Evolutionary conservation across 2,888 invertebrate species (phyloP).

Genomic region (Griposia aprilina): DNA sequence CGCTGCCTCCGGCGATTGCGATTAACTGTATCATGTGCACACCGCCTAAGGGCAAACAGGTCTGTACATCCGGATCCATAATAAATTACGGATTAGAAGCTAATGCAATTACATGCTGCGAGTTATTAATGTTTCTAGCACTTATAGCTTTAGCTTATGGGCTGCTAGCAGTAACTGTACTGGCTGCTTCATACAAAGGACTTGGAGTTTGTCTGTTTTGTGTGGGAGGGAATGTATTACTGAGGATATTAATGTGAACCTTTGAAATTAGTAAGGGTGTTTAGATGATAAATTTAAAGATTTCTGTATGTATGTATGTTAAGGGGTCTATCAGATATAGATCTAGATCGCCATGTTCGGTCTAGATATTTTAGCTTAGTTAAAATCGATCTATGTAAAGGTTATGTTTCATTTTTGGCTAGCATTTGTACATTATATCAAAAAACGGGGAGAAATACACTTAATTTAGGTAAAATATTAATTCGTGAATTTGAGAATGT

Average conservation of each 20-base stretch:
- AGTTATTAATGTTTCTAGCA: constrained; percentile 66
- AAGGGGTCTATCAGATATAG: background rate
- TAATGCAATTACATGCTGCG: constrained; percentile 66
- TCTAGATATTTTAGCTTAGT: background rate
- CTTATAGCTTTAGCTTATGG: constrained; percentile 51
- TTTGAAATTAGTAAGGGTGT: background rate
- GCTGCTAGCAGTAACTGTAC: constrained; percentile 44
- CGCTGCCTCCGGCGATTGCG: constrained; percentile 18
- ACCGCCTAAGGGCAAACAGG: constrained; percentile 48
- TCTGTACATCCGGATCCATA: constrained; percentile 59
- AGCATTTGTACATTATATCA: no score
- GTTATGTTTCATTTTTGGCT: no score
- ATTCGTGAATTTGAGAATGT: no score
- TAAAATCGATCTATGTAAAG: background rate
- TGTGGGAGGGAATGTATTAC: background rate
- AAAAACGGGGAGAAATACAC: no score
- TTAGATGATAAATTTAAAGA: background rate
- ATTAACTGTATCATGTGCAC: constrained; percentile 31
- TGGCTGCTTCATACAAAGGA: background rate
- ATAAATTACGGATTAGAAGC: constrained; percentile 69
- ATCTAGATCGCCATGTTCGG: background rate
- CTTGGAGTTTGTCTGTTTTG: constrained; percentile 7
- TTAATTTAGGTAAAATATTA: no score
- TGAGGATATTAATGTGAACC: background rate
- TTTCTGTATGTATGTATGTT: background rate